Evolutionary conservation across 1,140 invertebrate species (phyloP).

Genomic region (Lepidurus apus): DNA sequence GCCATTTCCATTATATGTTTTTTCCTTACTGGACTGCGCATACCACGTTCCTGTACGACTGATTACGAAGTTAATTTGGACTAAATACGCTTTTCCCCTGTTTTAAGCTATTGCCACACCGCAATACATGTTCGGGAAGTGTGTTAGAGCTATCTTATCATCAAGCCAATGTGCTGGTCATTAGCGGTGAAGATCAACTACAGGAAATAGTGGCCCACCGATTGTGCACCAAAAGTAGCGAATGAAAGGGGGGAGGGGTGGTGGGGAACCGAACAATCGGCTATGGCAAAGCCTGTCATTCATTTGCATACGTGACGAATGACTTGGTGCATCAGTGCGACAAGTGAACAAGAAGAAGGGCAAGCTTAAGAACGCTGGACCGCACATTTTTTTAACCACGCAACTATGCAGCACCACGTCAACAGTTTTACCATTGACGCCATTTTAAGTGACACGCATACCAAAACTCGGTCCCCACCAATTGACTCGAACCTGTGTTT

Average conservation of each 20-base stretch:
- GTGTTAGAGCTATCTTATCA: constrained; percentile 10
- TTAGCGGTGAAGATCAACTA: constrained; percentile 8
- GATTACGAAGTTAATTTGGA: too few species aligned
- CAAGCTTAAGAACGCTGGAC: neutral
- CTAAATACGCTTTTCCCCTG: too few species aligned
- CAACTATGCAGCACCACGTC: neutral
- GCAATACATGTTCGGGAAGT: neutral
- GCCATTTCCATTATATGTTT: too few species aligned
- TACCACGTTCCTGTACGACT: too few species aligned
- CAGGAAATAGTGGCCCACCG: constrained; percentile 11
- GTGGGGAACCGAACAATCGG: neutral
- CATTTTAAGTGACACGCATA: neutral
- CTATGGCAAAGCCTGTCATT: neutral
- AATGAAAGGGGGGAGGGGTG: neutral
- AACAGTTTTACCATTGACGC: neutral
- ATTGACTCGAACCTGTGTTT: too few species aligned
- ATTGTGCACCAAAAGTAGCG: neutral
- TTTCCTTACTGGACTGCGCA: too few species aligned
- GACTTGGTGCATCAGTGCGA: neutral
- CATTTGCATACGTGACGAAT: constrained; percentile 19
- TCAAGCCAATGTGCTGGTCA: neutral
- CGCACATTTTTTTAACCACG: neutral
- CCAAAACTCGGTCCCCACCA: neutral
- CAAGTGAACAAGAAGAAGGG: neutral
- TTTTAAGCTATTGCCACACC: too few species aligned